phyloP scores from a whole-genome alignment of 2,888 invertebrate genomes.

The Microctonus hyperodae region DNA sequence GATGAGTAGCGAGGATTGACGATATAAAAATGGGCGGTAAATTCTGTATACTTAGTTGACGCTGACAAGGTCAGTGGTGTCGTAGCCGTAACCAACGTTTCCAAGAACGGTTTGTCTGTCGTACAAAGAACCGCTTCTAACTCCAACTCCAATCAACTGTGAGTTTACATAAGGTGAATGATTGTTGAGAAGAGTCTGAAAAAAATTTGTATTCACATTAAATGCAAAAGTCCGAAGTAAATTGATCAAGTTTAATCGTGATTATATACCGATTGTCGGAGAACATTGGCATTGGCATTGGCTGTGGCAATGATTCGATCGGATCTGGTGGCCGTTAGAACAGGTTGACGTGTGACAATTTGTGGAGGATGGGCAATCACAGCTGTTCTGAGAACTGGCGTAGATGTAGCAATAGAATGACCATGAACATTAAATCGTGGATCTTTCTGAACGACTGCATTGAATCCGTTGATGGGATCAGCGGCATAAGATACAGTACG shows the following conservation, averaged over 20 bases:
- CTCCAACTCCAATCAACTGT: slow-evolving; percentile 5
- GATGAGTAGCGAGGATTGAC: slow-evolving; percentile 10
- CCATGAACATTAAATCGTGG: slow-evolving; percentile 48
- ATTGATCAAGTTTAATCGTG: not conserved
- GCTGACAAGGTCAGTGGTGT: slow-evolving; percentile 10
- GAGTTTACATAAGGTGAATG: slow-evolving; percentile 38
- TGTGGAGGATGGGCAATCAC: slow-evolving; percentile 33
- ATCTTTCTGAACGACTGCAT: slow-evolving; percentile 55
- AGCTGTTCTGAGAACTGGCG: slow-evolving; percentile 33
- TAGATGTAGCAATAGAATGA: slow-evolving; percentile 30
- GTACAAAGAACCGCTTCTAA: slow-evolving; percentile 24
- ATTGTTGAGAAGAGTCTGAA: slow-evolving; percentile 32
- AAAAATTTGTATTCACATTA: slow-evolving; percentile 18
- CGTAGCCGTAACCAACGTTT: slow-evolving; percentile 16
- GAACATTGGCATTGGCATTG: slow-evolving; percentile 38
- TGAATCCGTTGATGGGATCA: slow-evolving; percentile 58
- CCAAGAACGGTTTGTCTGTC: slow-evolving; percentile 29
- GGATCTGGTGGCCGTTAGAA: slow-evolving; percentile 40
- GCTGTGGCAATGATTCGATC: slow-evolving; percentile 33
- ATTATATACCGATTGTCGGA: slow-evolving; percentile 39
- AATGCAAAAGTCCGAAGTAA: slow-evolving; percentile 1
- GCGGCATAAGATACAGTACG: slow-evolving; percentile 56
- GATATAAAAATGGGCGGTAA: not conserved
- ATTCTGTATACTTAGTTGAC: slow-evolving; percentile 6
- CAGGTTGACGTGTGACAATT: slow-evolving; percentile 29